Evolutionary conservation across 2,113 vertebrate species (phyloP).

Genomic region (Ophiodon elongatus): DNA sequence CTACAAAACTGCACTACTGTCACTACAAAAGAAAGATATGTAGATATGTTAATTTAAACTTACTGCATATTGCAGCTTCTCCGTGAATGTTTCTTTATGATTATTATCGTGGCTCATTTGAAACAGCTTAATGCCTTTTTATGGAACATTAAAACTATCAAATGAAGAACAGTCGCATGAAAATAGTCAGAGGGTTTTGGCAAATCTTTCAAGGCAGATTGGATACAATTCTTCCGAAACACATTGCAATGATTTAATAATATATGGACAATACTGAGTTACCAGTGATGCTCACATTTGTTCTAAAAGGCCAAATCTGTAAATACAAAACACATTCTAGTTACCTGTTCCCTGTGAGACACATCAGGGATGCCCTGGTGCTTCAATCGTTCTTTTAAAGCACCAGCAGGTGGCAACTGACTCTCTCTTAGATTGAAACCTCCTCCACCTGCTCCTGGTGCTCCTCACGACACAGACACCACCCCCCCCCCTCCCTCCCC

Average conservation of each 20-base stretch:
- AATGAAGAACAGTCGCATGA: too few species aligned
- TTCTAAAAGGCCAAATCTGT: background rate
- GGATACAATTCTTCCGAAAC: background rate
- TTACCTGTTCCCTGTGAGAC: background rate
- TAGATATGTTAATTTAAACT: background rate
- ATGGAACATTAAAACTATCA: background rate
- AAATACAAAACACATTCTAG: background rate
- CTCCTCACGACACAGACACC: background rate
- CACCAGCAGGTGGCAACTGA: conserved; percentile 40
- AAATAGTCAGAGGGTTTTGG: background rate
- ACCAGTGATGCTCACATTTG: background rate
- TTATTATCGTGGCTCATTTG: background rate
- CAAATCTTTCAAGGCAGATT: background rate
- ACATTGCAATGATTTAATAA: background rate
- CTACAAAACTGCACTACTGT: too few species aligned
- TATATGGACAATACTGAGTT: background rate
- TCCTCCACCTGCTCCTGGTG: too few species aligned
- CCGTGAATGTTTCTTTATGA: too few species aligned
- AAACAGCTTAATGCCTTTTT: background rate
- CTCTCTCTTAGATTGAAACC: background rate
- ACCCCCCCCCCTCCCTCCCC: too few species aligned
- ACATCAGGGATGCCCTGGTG: background rate
- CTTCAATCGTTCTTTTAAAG: conserved; percentile 11
- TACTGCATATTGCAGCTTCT: background rate
- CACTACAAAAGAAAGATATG: background rate